phyloP scores from a whole-genome alignment of 2,888 invertebrate species.

The Falcaria lacertinaria region DNA sequence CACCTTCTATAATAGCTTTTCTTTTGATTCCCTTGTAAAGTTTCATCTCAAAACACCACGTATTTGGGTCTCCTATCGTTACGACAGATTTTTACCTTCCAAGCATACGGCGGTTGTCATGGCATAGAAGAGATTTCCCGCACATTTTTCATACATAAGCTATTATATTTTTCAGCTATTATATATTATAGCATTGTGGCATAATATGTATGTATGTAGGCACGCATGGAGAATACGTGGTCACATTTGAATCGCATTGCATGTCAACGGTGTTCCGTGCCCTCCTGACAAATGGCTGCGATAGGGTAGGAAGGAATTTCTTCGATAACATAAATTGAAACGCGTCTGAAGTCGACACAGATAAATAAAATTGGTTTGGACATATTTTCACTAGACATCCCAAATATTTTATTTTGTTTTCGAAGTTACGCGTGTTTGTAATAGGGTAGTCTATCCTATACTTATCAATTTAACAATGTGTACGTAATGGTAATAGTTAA shows the following conservation, averaged over 20 bases:
- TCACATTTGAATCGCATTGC: constrained; percentile 31
- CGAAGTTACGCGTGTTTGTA: not conserved
- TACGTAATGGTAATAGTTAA: too few species aligned
- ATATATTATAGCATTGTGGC: constrained; percentile 2
- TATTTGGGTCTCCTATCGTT: too few species aligned
- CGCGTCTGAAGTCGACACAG: constrained; percentile 19
- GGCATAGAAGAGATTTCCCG: too few species aligned
- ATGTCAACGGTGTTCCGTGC: constrained; percentile 20
- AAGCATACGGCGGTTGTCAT: too few species aligned
- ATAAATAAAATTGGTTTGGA: constrained; percentile 3
- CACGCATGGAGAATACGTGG: constrained; percentile 21
- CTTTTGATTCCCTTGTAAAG: too few species aligned
- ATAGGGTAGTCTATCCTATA: not conserved
- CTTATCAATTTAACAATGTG: not conserved
- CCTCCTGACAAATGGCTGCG: constrained; percentile 26
- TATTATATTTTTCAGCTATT: too few species aligned
- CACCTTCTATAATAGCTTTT: too few species aligned
- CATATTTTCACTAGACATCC: constrained; percentile 1
- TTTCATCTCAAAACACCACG: too few species aligned
- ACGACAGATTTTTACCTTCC: too few species aligned
- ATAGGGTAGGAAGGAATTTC: constrained; percentile 32
- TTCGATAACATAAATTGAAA: constrained; percentile 37
- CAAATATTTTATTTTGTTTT: constrained; percentile 1
- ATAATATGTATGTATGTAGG: constrained; percentile 23
- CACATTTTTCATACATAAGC: too few species aligned